Evolutionary conservation across 2,888 invertebrate species (phyloP).

Genomic region (Sminthurides aquaticus): DNA sequence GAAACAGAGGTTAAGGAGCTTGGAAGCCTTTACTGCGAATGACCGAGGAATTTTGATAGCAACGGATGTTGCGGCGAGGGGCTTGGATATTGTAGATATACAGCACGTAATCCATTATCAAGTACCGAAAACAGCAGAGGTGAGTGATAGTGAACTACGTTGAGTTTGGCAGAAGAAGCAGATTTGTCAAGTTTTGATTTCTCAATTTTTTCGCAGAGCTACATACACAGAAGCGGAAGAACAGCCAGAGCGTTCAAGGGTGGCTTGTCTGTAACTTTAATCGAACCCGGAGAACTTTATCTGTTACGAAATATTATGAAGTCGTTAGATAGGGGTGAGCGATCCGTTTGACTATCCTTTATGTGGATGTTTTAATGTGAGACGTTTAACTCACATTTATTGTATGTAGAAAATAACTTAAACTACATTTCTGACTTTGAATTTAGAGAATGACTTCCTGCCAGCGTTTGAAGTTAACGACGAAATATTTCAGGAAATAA

Average conservation of each 20-base stretch:
- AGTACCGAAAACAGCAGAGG: slow-evolving; percentile 88
- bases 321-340: slow-evolving; percentile 74
- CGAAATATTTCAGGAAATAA: slow-evolving; percentile 56
- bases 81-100: slow-evolving; percentile 86
- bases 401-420: background rate
- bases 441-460: slow-evolving; percentile 55
- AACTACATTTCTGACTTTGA: background rate
- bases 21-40: slow-evolving; percentile 71
- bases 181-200: slow-evolving; percentile 1
- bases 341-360: too few relatives aligned
- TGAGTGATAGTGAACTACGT: too few relatives aligned
- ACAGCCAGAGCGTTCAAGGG: slow-evolving; percentile 84
- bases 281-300: slow-evolving; percentile 78
- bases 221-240: slow-evolving; percentile 92
- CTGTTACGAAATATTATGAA: slow-evolving; percentile 72
- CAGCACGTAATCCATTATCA: slow-evolving; percentile 96
- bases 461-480: slow-evolving; percentile 72
- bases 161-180: background rate
- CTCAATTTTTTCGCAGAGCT: too few relatives aligned
- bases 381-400: background rate
- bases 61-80: slow-evolving; percentile 95
- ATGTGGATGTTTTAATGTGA: too few relatives aligned
- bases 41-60: slow-evolving; percentile 69
- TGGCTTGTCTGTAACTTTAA: slow-evolving; percentile 83
- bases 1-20: slow-evolving; percentile 81